phyloP scores from a whole-genome alignment of 2,888 invertebrate species.

The Rhingia rostrata region DNA sequence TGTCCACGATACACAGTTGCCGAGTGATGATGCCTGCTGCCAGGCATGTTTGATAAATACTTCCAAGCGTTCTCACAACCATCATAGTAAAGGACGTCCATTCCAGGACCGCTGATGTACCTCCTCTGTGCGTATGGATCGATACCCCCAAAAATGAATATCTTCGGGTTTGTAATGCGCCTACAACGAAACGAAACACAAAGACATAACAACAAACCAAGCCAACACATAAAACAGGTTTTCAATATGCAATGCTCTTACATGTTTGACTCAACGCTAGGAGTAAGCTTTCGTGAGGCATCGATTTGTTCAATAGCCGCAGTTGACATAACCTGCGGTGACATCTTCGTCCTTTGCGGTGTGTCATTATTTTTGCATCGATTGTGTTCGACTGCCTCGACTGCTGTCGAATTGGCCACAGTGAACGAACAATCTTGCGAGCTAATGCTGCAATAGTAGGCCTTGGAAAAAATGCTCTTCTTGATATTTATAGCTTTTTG shows the following conservation, averaged over 20 bases:
- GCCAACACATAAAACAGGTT: neutral
- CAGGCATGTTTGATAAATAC: slow-evolving; percentile 87
- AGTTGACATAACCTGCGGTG: slow-evolving; percentile 4
- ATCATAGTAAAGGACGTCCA: slow-evolving; percentile 86
- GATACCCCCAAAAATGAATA: slow-evolving; percentile 88
- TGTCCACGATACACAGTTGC: slow-evolving; percentile 86
- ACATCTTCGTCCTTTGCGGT: neutral
- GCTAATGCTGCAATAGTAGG: slow-evolving; percentile 55
- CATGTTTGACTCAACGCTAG: slow-evolving; percentile 38
- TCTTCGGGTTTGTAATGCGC: slow-evolving; percentile 51
- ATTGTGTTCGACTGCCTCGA: neutral
- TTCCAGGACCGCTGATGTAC: slow-evolving; percentile 82
- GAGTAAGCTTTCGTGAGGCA: slow-evolving; percentile 15
- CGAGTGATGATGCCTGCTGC: slow-evolving; percentile 88
- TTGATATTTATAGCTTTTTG: slow-evolving; percentile 65
- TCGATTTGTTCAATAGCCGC: slow-evolving; percentile 15
- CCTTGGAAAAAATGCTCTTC: slow-evolving; percentile 61
- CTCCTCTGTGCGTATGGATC: slow-evolving; percentile 84
- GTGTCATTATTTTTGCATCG: neutral
- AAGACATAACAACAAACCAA: neutral
- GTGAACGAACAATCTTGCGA: slow-evolving; percentile 41
- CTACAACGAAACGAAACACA: slow-evolving; percentile 9
- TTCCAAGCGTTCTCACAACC: slow-evolving; percentile 87
- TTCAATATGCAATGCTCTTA: slow-evolving; percentile 32
- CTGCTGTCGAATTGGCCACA: slow-evolving; percentile 32